Base-by-base conservation (phyloP, 2,888 invertebrate species). In the Icerya purchasi region DNA sequence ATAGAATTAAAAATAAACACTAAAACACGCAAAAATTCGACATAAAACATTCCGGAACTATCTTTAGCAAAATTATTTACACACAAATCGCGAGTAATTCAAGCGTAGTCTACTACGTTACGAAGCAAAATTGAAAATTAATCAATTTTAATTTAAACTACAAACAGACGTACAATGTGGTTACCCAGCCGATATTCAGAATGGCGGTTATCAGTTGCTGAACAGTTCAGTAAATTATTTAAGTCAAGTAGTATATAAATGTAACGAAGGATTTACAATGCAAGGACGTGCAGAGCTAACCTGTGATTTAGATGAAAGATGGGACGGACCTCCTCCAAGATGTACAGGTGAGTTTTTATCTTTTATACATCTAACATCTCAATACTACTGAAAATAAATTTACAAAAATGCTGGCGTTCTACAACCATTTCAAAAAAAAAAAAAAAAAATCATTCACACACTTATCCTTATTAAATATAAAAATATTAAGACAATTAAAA, bases 301-400 rank as follows among this genome's bases (percentile, higher is more conserved):
- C 2, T 92, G 92, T 68, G 92, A 92, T 71, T 84, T 90, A 66
- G 91, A 92, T 67, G 89, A 89, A 70, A 77, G 89, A 57, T 92
- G 91, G 91, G 90, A 91, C 68, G 91, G 91, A 53, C 91, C 91
- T 1, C 91, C 91, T 56, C 91, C 91, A 1, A 74, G 83, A 66
- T 91, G 91, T 71, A 87, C 89, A 71, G 78, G 85, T 85, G 69
- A 75, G 74, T 72, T 21, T 55, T 18, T 50, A 24, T 23, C 2
- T n/a, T 50, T 22, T 57, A n/a, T 22, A n/a, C 50, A 8, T 50
- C 2, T 50, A 49, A 22, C 23, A n/a, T n/a, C n/a, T n/a, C n/a
- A n/a, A n/a, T n/a, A n/a, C n/a, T n/a, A n/a, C n/a, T n/a, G n/a
- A n/a, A n/a, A n/a, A n/a, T n/a, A n/a, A n/a, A n/a, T n/a, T n/a